These are phyloP conservation scores for Phragmatobia fuliginosa DNA, from an alignment of 2,888 invertebrate species.

Conservation along the genomic window DNA sequence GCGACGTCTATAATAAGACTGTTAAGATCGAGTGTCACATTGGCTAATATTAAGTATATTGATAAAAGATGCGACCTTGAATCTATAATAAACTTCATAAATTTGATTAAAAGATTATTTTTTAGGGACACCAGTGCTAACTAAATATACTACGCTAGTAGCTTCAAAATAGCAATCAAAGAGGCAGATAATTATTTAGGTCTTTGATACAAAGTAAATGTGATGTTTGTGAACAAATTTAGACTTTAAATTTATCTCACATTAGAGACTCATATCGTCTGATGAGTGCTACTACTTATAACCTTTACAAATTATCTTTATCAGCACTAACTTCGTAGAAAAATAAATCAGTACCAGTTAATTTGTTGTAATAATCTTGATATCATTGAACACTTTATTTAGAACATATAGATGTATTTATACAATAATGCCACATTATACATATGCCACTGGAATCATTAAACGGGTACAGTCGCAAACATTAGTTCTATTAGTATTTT, in stretches of 20 bases:
- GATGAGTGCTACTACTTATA: not conserved
- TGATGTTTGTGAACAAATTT: not conserved
- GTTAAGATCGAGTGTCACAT: not conserved
- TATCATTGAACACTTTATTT: constrained; percentile 24
- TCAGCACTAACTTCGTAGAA: not conserved
- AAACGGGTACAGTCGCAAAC: constrained; percentile 26
- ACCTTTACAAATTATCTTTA: not conserved
- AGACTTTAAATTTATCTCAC: not conserved
- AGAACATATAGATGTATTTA: constrained; percentile 25
- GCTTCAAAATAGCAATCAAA: not conserved
- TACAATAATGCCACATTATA: constrained; percentile 31
- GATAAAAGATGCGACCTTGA: not conserved
- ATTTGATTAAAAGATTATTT: not conserved
- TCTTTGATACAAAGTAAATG: not conserved
- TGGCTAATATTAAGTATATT: not conserved
- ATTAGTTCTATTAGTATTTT: not conserved
- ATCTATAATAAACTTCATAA: not conserved
- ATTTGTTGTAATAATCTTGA: constrained; percentile 10
- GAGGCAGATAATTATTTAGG: not conserved
- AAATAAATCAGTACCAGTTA: not conserved
- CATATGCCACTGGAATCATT: constrained; percentile 35
- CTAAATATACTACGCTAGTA: not conserved
- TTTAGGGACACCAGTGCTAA: not conserved
- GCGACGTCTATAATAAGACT: no score
- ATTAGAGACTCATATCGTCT: not conserved